Evolutionary conservation across 2,888 invertebrate genomes (phyloP).

Genomic region (Idaea biselata): DNA sequence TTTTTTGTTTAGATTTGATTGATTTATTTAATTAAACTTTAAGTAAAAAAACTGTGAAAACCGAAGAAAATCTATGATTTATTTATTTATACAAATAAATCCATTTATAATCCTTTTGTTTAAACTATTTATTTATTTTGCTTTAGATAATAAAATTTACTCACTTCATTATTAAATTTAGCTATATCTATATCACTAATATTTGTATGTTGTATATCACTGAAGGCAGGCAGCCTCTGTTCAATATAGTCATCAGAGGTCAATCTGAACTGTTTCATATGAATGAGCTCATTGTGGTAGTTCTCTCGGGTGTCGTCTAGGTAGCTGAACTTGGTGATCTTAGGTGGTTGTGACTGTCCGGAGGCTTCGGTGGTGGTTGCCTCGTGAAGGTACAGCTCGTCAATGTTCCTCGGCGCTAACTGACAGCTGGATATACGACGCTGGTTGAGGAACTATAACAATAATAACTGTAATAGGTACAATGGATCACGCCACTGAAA

Average conservation of each 20-base stretch:
- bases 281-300: slow-evolving; percentile 41
- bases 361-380: slow-evolving; percentile 23
- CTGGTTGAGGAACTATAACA: slow-evolving; percentile 55
- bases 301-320: slow-evolving; percentile 31
- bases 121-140: too few species aligned
- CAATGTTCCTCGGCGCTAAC: slow-evolving; percentile 48
- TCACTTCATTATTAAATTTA: slow-evolving; percentile 58
- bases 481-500: slow-evolving; percentile 17
- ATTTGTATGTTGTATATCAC: slow-evolving; percentile 48
- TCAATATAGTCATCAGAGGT: slow-evolving; percentile 71
- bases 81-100: too few species aligned
- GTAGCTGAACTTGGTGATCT: slow-evolving; percentile 28
- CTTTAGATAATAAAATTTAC: too few species aligned
- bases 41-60: too few species aligned
- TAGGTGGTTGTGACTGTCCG: slow-evolving; percentile 23
- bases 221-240: slow-evolving; percentile 41
- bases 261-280: slow-evolving; percentile 48
- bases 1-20: neutral
- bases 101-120: too few species aligned
- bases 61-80: too few species aligned
- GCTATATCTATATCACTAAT: slow-evolving; percentile 60
- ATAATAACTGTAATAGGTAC: neutral
- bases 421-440: slow-evolving; percentile 71
- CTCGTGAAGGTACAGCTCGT: slow-evolving; percentile 54
- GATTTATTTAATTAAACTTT: too few species aligned